These are phyloP conservation scores for Melinaea menophilus DNA, from an alignment of 2,888 invertebrate genomes.

Conservation along the genomic window DNA sequence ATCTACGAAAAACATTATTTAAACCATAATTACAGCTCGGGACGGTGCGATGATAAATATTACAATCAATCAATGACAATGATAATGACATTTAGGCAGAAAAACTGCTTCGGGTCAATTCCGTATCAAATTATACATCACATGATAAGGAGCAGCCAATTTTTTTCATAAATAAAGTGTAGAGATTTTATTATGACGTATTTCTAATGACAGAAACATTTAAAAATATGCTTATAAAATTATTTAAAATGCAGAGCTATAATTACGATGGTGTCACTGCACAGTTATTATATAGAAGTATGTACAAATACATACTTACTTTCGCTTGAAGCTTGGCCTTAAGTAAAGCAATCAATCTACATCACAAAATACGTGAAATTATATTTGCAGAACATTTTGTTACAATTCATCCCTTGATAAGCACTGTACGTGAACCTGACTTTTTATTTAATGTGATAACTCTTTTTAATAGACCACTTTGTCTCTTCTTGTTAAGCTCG, in stretches of 20 bases:
- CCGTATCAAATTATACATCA: constrained; percentile 47
- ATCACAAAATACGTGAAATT: constrained; percentile 27
- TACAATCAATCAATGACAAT: constrained; percentile 61
- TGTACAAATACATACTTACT: too few relatives aligned
- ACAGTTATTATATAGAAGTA: too few relatives aligned
- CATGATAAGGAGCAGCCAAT: not conserved
- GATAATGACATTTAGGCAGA: constrained; percentile 54
- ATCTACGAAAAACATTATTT: too few relatives aligned
- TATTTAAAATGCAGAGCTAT: too few relatives aligned
- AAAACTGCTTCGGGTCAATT: constrained; percentile 33
- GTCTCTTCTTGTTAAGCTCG: constrained; percentile 1
- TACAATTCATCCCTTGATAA: constrained; percentile 26
- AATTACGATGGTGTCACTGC: too few relatives aligned
- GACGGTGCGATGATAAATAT: constrained; percentile 46
- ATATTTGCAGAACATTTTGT: constrained; percentile 28
- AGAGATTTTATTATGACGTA: not conserved
- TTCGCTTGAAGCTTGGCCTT: too few relatives aligned
- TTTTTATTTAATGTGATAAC: constrained; percentile 23
- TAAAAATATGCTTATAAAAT: too few relatives aligned
- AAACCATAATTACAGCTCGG: not conserved
- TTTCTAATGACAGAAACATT: too few relatives aligned
- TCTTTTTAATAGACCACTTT: constrained; percentile 27
- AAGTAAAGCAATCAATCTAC: constrained; percentile 18
- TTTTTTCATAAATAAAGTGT: not conserved
- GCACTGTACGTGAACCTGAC: constrained; percentile 12